Evolutionary conservation across 2,888 invertebrate genomes (phyloP).

Genomic region (Cryptophagus acutangulus): DNA sequence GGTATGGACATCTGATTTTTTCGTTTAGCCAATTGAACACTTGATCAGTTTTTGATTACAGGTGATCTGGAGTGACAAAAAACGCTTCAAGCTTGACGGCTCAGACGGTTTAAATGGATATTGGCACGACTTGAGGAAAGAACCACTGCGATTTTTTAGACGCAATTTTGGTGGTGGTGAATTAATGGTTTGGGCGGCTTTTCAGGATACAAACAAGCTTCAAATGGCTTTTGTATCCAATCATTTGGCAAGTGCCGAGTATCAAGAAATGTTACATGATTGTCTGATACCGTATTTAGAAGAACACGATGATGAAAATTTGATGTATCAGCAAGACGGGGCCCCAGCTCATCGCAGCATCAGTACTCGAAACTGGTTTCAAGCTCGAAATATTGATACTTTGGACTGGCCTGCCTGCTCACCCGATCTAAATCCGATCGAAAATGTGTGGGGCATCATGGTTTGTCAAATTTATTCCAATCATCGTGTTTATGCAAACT

Average conservation of each 20-base stretch:
- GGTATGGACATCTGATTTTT: too few species aligned
- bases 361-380: background rate
- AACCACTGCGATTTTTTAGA: background rate
- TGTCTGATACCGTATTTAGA: background rate
- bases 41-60: background rate
- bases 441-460: background rate
- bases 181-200: background rate
- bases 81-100: background rate
- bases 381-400: background rate
- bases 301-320: background rate
- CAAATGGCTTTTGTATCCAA: background rate
- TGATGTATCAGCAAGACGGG: background rate
- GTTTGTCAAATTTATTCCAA: background rate
- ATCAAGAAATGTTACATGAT: background rate
- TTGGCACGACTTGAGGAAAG: background rate
- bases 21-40: too few species aligned
- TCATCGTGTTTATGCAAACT: background rate
- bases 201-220: background rate
- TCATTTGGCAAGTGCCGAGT: background rate
- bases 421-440: conserved; percentile 1
- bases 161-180: background rate
- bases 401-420: background rate
- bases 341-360: background rate
- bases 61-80: background rate
- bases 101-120: background rate